Percentiles rank a stretch among this genome's conserved stretches.
phyloP scores from a whole-genome alignment of 1,140 invertebrate species.

The Drosophila ironensis region DNA sequence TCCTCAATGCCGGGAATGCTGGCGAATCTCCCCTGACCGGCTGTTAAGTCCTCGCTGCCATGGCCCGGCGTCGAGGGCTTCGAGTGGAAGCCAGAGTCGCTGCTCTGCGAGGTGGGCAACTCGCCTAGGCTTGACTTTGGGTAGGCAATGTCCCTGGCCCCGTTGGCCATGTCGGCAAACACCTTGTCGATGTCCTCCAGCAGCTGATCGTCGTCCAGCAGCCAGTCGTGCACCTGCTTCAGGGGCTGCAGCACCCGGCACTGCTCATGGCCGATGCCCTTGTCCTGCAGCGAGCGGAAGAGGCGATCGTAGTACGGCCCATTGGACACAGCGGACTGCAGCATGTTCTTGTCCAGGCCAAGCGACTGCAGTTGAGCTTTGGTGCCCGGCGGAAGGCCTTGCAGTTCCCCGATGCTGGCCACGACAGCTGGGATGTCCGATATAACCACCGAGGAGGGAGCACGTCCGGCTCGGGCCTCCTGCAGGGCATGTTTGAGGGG shows the following conservation, averaged over 20 bases:
- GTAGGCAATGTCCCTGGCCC: constrained; percentile 46
- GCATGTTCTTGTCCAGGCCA: constrained; percentile 83
- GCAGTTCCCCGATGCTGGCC: constrained; percentile 46
- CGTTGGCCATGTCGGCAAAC: constrained; percentile 82
- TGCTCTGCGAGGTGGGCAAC: constrained; percentile 61
- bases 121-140: constrained; percentile 24
- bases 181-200: constrained; percentile 84
- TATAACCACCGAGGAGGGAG: constrained; percentile 48
- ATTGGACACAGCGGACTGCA: constrained; percentile 84
- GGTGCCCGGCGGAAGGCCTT: constrained; percentile 82
- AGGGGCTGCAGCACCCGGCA: constrained; percentile 84
- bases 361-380: constrained; percentile 83
- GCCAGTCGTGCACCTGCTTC: constrained; percentile 83
- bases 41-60: constrained; percentile 44
- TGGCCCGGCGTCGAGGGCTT: constrained; percentile 74
- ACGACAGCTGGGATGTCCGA: constrained; percentile 33
- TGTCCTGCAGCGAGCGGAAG: constrained; percentile 83
- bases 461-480: constrained; percentile 40
- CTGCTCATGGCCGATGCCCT: constrained; percentile 83
- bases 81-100: constrained; percentile 78
- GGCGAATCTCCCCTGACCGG: constrained; percentile 52
- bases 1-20: constrained; percentile 75
- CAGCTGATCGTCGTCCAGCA: constrained; percentile 83
- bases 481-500: constrained; percentile 62
- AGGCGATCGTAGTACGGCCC: constrained; percentile 84